Base-by-base conservation (phyloP, 2,113 vertebrate species). In the Indri indri region DNA sequence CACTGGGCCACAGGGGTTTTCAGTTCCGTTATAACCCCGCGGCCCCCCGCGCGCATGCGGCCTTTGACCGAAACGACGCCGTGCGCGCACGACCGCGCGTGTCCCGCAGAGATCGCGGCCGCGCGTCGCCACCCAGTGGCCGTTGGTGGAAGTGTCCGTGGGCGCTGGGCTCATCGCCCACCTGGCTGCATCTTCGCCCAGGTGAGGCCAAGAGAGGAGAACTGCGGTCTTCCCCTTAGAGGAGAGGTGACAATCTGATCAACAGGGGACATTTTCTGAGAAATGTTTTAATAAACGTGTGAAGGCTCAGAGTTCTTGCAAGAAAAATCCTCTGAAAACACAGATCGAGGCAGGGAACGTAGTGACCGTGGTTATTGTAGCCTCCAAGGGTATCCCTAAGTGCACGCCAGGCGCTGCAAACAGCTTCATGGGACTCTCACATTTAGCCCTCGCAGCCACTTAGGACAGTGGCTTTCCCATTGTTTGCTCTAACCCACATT, bases 321-420 rank as follows among this genome's bases (percentile, higher is more conserved):
- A 79, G 52, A 30, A n/a, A 76, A 79, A 16, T 30, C 40, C 40
- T 66, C 30, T 12, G 4, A 30, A 13, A 63, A 63, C 25, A 12
- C 61, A 63, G 61, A 30, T 30, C 4, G 61, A 63, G 11, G 27
- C 27, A 63, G 25, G 61, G 11, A 63, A 63, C 11, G 5, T 4
- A 63, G 10, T 63, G 27, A 63, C 10, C 4, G 61, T 63, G 61
- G 30, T 63, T 63, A 63, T 13, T 12, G 25, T 63, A 12, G 59
- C 61, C 61, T 10, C 59, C 10, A 4, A 27, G 8, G 23, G 59
- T 61, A 3, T 11, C 23, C 59, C 11, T 61, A 25, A 25, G 37
- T 22, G 1, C 4, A 2, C 0, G 0, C 17, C 7, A 20, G 73
- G 37, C 2, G 0, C 37, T 5, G 88, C 5, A 14, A 45, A 17